Evolutionary conservation across 2,113 vertebrate species (phyloP).

Genomic region (Notothenia coriiceps): DNA sequence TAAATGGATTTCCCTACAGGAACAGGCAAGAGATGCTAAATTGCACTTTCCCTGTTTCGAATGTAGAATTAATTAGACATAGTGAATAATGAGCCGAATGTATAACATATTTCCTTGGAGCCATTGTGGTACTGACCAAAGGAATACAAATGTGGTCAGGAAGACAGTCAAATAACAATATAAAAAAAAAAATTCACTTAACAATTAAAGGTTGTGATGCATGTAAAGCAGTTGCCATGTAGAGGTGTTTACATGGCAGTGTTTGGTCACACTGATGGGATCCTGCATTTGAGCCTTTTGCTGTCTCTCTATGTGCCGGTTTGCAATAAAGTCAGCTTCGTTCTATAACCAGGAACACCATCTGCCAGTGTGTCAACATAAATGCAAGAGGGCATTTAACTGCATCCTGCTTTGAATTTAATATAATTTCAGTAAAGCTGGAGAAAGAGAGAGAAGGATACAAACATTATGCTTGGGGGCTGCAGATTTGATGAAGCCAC

Average conservation of each 20-base stretch:
- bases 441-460: constrained; percentile 38
- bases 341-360: constrained; percentile 54
- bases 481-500: constrained; percentile 2
- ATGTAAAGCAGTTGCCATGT: neutral
- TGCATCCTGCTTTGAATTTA: constrained; percentile 55
- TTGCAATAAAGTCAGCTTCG: constrained; percentile 68
- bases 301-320: constrained; percentile 39
- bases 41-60: constrained; percentile 66
- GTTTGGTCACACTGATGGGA: constrained; percentile 19
- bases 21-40: constrained; percentile 60
- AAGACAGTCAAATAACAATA: constrained; percentile 9
- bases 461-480: constrained; percentile 9
- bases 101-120: constrained; percentile 68
- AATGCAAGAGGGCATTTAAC: constrained; percentile 59
- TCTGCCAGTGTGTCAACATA: constrained; percentile 68
- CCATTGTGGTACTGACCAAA: constrained; percentile 55
- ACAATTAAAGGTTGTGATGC: neutral
- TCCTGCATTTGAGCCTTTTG: constrained; percentile 10
- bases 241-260: neutral
- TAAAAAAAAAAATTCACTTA: neutral
- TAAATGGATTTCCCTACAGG: constrained; percentile 60
- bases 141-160: neutral
- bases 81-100: constrained; percentile 74
- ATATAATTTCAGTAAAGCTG: constrained; percentile 45
- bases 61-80: constrained; percentile 74